Conservation (phyloP, 2,888 invertebrate species). For the Conops quadrifasciatus region DNA sequence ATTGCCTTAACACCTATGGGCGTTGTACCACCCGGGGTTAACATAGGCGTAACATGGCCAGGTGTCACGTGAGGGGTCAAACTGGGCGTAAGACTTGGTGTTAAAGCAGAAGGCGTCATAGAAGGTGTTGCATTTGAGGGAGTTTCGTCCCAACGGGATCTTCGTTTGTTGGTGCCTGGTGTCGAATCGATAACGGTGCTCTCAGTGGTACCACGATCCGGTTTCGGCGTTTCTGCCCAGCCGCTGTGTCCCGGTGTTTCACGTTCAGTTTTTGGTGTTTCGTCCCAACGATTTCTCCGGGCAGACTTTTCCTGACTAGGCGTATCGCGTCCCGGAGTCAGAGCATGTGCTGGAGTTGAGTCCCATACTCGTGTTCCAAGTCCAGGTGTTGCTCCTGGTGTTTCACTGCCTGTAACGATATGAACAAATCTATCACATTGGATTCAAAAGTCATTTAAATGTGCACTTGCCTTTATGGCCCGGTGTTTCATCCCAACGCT, state of each 20-base stretch:
- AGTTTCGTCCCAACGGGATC: slow-evolving; percentile 99
- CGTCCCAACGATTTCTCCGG: slow-evolving; percentile 97
- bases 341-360: slow-evolving; percentile 93
- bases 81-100: slow-evolving; percentile 76
- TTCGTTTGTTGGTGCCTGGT: slow-evolving; percentile 91
- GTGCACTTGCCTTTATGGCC: slow-evolving; percentile 73
- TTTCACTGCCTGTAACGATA: slow-evolving; percentile 70
- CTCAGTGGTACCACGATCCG: slow-evolving; percentile 82
- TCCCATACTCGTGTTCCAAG: slow-evolving; percentile 94
- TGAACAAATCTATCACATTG: not conserved
- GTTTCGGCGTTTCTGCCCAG: slow-evolving; percentile 99
- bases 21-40: slow-evolving; percentile 86
- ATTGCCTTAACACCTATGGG: slow-evolving; percentile 95
- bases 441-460: not conserved
- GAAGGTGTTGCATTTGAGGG: slow-evolving; percentile 83
- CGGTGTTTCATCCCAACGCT: slow-evolving; percentile 96
- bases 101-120: slow-evolving; percentile 73
- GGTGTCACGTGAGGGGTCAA: slow-evolving; percentile 81
- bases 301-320: slow-evolving; percentile 81
- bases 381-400: slow-evolving; percentile 92
- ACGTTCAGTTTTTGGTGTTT: slow-evolving; percentile 97
- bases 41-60: slow-evolving; percentile 72
- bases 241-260: slow-evolving; percentile 98
- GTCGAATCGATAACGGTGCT: slow-evolving; percentile 88
- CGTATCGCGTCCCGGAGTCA: slow-evolving; percentile 87